Percentiles rank a stretch among this genome's conserved stretches.
Conservation (phyloP, 1,140 invertebrate species). For the Leptopilina clavipes region DNA sequence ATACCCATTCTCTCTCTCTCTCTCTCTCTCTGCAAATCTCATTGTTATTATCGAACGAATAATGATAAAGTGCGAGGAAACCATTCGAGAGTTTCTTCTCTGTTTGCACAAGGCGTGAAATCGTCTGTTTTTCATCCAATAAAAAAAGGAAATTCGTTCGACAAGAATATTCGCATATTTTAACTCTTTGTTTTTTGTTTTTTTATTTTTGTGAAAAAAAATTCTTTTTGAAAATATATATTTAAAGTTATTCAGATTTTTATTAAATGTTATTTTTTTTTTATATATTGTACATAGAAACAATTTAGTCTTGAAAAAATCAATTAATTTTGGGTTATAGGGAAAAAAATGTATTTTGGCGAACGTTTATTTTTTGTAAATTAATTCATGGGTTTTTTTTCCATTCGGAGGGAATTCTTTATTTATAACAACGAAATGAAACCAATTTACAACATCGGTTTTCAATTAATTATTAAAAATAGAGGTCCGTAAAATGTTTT, state of each 20-base stretch:
- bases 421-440: too few relatives aligned
- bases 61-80: slow-evolving; percentile 16
- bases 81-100: slow-evolving; percentile 41
- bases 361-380: too few relatives aligned
- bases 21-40: slow-evolving; percentile 26
- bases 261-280: too few relatives aligned
- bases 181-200: not conserved
- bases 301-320: too few relatives aligned
- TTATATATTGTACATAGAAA: too few relatives aligned
- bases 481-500: too few relatives aligned
- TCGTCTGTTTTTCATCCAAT: slow-evolving; percentile 28
- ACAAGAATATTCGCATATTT: slow-evolving; percentile 12
- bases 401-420: not conserved
- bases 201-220: not conserved
- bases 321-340: too few relatives aligned
- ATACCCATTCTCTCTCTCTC: not conserved
- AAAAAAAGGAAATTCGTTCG: not conserved
- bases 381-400: not conserved
- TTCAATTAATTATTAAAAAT: too few relatives aligned
- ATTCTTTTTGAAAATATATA: too few relatives aligned
- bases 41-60: slow-evolving; percentile 33
- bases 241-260: too few relatives aligned
- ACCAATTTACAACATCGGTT: too few relatives aligned
- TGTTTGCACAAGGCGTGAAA: slow-evolving; percentile 18
- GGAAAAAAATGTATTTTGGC: too few relatives aligned